Conservation (phyloP, 2,888 invertebrate genomes). For the Lochmaea capreae region DNA sequence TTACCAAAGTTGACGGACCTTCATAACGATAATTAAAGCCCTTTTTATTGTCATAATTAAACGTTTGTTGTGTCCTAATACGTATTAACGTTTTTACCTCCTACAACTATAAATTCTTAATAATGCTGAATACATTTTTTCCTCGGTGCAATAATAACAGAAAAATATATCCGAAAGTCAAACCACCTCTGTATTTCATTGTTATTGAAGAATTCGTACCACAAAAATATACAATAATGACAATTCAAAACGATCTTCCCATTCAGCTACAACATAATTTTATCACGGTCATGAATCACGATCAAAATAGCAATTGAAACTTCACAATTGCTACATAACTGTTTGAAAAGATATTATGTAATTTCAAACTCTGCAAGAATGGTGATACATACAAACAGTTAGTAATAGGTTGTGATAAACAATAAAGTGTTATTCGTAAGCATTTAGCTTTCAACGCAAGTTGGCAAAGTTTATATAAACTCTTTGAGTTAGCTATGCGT, state of each 20-base stretch:
- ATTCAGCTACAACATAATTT: neutral
- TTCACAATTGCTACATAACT: conserved; percentile 1
- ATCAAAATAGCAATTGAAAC: conserved; percentile 8
- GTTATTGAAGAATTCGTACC: no score
- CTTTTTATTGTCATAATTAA: no score
- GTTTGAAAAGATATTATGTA: conserved; percentile 9
- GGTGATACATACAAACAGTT: conserved; percentile 12
- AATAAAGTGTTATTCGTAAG: conserved; percentile 5
- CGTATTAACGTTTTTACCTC: no score
- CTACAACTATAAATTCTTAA: no score
- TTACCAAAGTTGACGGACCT: no score
- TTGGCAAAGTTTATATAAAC: conserved; percentile 10
- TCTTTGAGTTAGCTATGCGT: conserved; percentile 5
- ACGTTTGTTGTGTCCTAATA: no score
- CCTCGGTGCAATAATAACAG: no score
- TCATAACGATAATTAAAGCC: no score
- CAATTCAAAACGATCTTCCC: neutral
- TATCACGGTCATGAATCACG: neutral
- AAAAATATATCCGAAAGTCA: no score
- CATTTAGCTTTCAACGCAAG: neutral
- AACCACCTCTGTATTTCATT: no score
- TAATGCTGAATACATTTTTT: no score
- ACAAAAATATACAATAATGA: neutral
- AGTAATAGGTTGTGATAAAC: conserved; percentile 9
- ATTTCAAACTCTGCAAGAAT: neutral